Conservation (phyloP, 2,113 vertebrate species). For the Hippocampus zosterae region DNA sequence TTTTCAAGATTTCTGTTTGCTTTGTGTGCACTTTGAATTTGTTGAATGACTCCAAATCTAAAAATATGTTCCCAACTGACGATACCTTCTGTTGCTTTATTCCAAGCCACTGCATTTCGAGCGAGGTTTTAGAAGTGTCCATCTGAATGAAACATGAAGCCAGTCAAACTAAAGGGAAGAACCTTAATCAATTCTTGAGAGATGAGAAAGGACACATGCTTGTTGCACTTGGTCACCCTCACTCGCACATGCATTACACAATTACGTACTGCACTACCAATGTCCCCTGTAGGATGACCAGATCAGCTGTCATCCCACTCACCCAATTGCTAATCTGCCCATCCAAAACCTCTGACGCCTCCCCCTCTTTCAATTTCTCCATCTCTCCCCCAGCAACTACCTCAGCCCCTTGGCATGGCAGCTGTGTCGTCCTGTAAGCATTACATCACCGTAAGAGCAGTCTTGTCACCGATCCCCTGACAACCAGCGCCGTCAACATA, state of each 20-base stretch:
- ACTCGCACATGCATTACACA: neutral
- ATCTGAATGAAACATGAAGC: neutral
- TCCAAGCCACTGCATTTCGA: neutral
- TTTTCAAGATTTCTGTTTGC: neutral
- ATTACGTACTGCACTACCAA: slow-evolving; percentile 1
- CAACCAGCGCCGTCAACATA: slow-evolving; percentile 66
- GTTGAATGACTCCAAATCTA: neutral
- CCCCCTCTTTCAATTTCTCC: slow-evolving; percentile 32
- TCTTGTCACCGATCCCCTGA: slow-evolving; percentile 71
- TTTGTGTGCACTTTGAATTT: neutral
- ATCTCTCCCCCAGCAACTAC: slow-evolving; percentile 49
- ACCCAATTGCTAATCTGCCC: slow-evolving; percentile 10
- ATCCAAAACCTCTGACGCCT: slow-evolving; percentile 12
- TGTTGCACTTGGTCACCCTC: neutral
- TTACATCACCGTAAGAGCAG: slow-evolving; percentile 73
- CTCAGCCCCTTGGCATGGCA: slow-evolving; percentile 71
- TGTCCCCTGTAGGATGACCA: slow-evolving; percentile 20
- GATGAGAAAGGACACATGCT: neutral
- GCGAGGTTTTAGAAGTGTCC: neutral
- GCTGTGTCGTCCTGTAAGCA: slow-evolving; percentile 69
- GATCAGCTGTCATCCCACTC: slow-evolving; percentile 25
- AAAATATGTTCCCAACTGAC: neutral
- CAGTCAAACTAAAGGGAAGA: neutral
- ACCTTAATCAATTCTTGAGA: neutral
- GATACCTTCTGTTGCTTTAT: neutral